Base-by-base conservation (phyloP, 2,113 vertebrate genomes). In the Sitta europaea region DNA sequence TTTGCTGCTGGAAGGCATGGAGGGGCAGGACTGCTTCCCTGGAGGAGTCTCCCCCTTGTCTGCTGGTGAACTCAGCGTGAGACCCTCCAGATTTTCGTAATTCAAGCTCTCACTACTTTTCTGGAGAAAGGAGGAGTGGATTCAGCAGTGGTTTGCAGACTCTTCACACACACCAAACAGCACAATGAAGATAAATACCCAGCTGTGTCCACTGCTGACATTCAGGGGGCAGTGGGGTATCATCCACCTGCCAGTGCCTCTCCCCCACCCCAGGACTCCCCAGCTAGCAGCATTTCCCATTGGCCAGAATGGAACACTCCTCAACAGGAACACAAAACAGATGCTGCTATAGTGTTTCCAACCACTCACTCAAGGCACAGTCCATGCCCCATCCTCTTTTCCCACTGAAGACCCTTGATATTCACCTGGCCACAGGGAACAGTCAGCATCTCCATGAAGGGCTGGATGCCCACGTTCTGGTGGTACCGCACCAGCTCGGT, bases 381-480 rank as follows among this genome's bases (percentile, higher is more conserved):
- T 2, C 15, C 11, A 4, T 4, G 14, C 7, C 36, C 62, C 42
- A 78, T 3, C 16, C 35, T 19, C 23, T 50, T 25, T 57, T 43
- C 51, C 10, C 14, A 27, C 9, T 25, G 65, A 20, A 59, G 51
- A 51, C 36, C 29, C 59, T 18, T 0, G 1, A 6, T 2, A 70
- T 16, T 79, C 92, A 98, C 98, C 97, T 98, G 98, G 29, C 72
- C 95, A 48, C 98, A 98, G 50, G 98, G 96, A 42, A 79, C 59
- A 10, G 97, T 97, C 57, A 98, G 96, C 9, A 36, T 63, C 76
- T 98, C 98, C 96, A 97, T 97, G 19, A 98, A 98, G 50, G 98
- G 98, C 81, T 96, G 96, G 88, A 98, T 98, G 63, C 98, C 98
- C 84, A 97, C 78, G 10, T 48, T 27, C 42, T 96, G 97, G 96